A percentile compares a stretch with the other conserved stretches of the same genome.
phyloP scores from a whole-genome alignment of 2,113 vertebrate species.

The Melanotaenia duboulayi region DNA sequence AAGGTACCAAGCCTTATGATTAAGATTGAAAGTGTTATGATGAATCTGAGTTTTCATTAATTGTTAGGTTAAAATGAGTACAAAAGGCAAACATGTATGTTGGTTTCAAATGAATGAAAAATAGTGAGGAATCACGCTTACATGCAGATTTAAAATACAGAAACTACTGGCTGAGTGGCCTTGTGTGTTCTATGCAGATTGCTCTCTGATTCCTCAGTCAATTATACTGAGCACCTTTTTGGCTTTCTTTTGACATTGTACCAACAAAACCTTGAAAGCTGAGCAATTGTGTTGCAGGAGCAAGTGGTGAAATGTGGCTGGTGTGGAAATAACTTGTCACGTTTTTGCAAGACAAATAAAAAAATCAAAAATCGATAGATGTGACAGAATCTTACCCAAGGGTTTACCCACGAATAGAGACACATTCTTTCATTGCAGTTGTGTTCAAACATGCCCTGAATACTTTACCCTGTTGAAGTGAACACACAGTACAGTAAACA shows the following conservation, averaged over 20 bases:
- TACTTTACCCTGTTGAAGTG: slow-evolving; percentile 59
- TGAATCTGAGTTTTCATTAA: slow-evolving; percentile 92
- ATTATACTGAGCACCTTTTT: slow-evolving; percentile 58
- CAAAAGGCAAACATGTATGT: slow-evolving; percentile 86
- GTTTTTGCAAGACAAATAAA: slow-evolving; percentile 31
- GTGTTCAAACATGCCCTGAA: slow-evolving; percentile 75
- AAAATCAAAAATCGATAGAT: slow-evolving; percentile 66
- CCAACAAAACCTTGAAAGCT: slow-evolving; percentile 54
- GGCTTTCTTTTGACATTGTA: slow-evolving; percentile 60
- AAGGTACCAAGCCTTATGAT: slow-evolving; percentile 92
- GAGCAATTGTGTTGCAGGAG: slow-evolving; percentile 43
- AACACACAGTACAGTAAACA: slow-evolving; percentile 71
- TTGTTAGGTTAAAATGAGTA: slow-evolving; percentile 91
- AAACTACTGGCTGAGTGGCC: slow-evolving; percentile 66
- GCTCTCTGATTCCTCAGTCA: slow-evolving; percentile 44
- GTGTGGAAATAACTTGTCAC: slow-evolving; percentile 35
- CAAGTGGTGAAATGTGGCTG: slow-evolving; percentile 44
- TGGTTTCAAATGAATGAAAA: slow-evolving; percentile 85
- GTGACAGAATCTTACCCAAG: slow-evolving; percentile 54
- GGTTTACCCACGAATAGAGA: slow-evolving; percentile 53
- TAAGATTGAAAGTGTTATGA: slow-evolving; percentile 94
- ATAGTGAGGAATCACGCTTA: slow-evolving; percentile 66
- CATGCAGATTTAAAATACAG: slow-evolving; percentile 67
- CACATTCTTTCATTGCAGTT: slow-evolving; percentile 60
- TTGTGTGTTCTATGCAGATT: slow-evolving; percentile 68